phyloP scores from a whole-genome alignment of 2,113 vertebrate species.

The Struthio camelus region DNA sequence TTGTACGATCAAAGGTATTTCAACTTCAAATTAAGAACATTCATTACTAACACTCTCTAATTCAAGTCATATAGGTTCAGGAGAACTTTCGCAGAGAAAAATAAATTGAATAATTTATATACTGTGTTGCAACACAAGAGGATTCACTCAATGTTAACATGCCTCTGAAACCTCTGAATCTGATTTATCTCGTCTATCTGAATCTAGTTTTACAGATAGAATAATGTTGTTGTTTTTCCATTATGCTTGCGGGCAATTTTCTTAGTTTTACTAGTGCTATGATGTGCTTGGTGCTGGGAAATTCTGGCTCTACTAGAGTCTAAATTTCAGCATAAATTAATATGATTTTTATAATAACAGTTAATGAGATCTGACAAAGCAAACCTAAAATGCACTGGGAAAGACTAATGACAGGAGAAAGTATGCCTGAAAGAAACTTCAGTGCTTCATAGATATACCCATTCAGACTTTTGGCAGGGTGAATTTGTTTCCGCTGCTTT shows the following conservation, averaged over 20 bases:
- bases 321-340: not conserved
- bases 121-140: not conserved
- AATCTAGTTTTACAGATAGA: not conserved
- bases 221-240: not conserved
- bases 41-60: not conserved
- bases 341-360: not conserved
- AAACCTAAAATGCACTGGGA: not conserved
- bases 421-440: not conserved
- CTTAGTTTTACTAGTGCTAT: not conserved
- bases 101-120: not conserved
- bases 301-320: not conserved
- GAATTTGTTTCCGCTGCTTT: not conserved
- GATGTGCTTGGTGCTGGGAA: not conserved
- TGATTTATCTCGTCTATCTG: not conserved
- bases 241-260: not conserved
- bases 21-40: conserved; percentile 19
- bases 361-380: not conserved
- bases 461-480: not conserved
- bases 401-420: not conserved
- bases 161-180: not conserved
- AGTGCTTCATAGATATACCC: not conserved
- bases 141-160: not conserved
- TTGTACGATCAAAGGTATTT: conserved; percentile 48
- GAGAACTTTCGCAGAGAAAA: conserved; percentile 21
- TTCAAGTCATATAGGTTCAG: not conserved